Evolutionary conservation across 2,888 invertebrate genomes (phyloP).

Genomic region (Coleophora deauratella): DNA sequence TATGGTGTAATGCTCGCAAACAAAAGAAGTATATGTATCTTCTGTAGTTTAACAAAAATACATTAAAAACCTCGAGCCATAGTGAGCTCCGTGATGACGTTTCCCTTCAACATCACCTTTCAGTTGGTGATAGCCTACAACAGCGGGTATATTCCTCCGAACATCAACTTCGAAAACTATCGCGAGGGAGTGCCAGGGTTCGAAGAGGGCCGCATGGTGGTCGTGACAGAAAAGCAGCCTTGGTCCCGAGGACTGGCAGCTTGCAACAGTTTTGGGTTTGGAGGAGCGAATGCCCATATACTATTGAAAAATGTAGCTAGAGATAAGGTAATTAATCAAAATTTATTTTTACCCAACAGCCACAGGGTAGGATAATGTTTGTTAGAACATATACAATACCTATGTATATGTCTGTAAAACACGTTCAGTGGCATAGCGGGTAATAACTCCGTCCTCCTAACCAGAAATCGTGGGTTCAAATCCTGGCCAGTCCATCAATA

Average conservation of each 20-base stretch:
- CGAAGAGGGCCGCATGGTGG: slow-evolving; percentile 72
- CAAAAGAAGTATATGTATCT: no score
- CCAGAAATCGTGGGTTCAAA: no score
- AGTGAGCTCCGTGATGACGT: no score
- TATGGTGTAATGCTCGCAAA: no score
- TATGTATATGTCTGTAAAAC: no score
- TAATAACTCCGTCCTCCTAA: no score
- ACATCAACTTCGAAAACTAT: slow-evolving; percentile 80
- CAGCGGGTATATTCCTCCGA: slow-evolving; percentile 81
- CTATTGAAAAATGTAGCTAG: slow-evolving; percentile 68
- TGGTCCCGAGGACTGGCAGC: slow-evolving; percentile 81
- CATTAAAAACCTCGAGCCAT: no score
- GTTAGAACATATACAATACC: no score
- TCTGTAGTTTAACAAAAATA: no score
- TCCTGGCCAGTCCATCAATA: no score
- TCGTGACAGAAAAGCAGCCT: slow-evolving; percentile 78
- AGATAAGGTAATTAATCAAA: slow-evolving; percentile 35
- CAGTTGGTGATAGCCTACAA: slow-evolving; percentile 81
- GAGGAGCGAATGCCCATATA: slow-evolving; percentile 83
- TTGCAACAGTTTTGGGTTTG: slow-evolving; percentile 91
- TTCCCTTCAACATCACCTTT: slow-evolving; percentile 15
- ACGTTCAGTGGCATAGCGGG: no score
- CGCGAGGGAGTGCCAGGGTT: slow-evolving; percentile 68
- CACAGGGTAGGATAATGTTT: no score
- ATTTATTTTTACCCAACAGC: neutral